Conservation (phyloP, 2,888 invertebrate species). For the Brassicogethes aeneus region DNA sequence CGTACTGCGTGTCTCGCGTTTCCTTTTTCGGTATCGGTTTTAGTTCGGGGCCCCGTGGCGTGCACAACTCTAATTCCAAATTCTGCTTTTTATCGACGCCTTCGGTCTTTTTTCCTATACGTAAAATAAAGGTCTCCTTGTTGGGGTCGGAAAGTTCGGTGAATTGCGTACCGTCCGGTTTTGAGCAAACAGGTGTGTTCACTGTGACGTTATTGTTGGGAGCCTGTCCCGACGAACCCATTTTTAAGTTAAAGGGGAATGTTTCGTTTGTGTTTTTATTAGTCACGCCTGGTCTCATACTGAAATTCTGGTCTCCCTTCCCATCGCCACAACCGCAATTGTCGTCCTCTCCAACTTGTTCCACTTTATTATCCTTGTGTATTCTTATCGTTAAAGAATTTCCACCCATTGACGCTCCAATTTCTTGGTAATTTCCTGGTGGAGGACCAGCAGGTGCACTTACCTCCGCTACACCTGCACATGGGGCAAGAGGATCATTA, state of each 20-base stretch:
- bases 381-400: slow-evolving; percentile 58
- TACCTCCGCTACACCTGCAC: neutral
- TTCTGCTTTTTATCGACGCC: slow-evolving; percentile 60
- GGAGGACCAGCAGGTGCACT: neutral
- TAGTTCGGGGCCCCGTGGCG: slow-evolving; percentile 57
- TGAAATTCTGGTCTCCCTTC: slow-evolving; percentile 14
- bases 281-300: slow-evolving; percentile 26
- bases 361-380: slow-evolving; percentile 45
- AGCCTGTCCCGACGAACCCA: slow-evolving; percentile 19
- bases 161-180: slow-evolving; percentile 48
- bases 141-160: slow-evolving; percentile 56
- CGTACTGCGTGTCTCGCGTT: slow-evolving; percentile 59
- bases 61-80: slow-evolving; percentile 63
- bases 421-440: slow-evolving; percentile 50
- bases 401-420: slow-evolving; percentile 55
- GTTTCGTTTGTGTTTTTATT: slow-evolving; percentile 22
- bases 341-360: slow-evolving; percentile 37
- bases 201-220: slow-evolving; percentile 30
- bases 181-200: slow-evolving; percentile 42
- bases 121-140: slow-evolving; percentile 41
- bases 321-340: slow-evolving; percentile 20
- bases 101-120: slow-evolving; percentile 67
- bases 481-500: slow-evolving; percentile 2
- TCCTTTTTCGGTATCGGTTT: slow-evolving; percentile 50
- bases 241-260: slow-evolving; percentile 29